phyloP scores from a whole-genome alignment of 2,113 vertebrate genomes.

The Leptobrachium leishanense region DNA sequence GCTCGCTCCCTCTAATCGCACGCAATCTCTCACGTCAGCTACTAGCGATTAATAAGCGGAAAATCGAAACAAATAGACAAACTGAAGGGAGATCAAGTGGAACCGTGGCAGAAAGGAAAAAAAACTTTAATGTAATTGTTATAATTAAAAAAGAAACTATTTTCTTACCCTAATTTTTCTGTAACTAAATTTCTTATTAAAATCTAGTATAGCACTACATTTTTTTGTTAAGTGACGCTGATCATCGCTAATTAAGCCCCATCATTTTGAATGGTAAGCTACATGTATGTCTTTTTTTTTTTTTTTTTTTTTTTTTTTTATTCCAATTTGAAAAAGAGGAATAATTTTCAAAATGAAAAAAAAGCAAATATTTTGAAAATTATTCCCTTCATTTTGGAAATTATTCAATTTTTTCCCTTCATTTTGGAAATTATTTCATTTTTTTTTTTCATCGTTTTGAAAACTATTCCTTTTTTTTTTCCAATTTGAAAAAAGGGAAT shows the following conservation, averaged over 20 bases:
- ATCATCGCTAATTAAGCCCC: constrained; percentile 78
- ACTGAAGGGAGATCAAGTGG: constrained; percentile 72
- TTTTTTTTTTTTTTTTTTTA: constrained; percentile 57
- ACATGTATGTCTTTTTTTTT: constrained; percentile 59
- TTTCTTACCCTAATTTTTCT: constrained; percentile 92
- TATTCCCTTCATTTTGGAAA: too few species aligned
- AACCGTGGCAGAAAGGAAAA: constrained; percentile 70
- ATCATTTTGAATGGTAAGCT: constrained; percentile 75
- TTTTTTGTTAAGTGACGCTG: constrained; percentile 82
- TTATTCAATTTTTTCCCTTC: constrained; percentile 54
- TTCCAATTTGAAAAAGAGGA: too few species aligned
- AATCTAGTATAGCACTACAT: constrained; percentile 84
- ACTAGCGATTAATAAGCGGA: constrained; percentile 62
- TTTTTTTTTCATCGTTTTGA: too few species aligned
- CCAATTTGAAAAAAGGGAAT: too few species aligned
- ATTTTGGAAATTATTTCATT: constrained; percentile 69
- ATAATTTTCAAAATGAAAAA: too few species aligned
- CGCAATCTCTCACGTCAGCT: constrained; percentile 81
- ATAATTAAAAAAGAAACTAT: constrained; percentile 86
- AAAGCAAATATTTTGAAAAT: constrained; percentile 61
- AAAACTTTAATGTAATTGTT: constrained; percentile 75
- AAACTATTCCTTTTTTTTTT: too few species aligned
- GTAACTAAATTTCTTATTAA: constrained; percentile 88
- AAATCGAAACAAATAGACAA: constrained; percentile 71
- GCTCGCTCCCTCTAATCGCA: constrained; percentile 75